phyloP scores from a whole-genome alignment of 1,140 invertebrate species.

The Atta cephalotes region DNA sequence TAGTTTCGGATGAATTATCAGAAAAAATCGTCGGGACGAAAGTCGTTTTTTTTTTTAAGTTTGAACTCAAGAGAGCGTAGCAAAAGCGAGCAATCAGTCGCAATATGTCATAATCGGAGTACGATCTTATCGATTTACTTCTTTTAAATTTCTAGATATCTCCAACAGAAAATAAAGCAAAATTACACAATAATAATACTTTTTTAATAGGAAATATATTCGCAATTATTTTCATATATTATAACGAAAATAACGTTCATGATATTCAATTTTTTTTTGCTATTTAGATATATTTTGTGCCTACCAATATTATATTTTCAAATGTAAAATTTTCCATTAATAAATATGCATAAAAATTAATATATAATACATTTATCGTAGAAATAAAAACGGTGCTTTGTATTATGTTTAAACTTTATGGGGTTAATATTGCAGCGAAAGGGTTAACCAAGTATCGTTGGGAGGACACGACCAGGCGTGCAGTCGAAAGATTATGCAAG shows the following conservation, averaged over 20 bases:
- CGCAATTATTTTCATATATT: background rate
- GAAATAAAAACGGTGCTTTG: background rate
- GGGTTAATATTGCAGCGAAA: conserved; percentile 1
- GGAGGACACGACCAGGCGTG: background rate
- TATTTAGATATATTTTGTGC: background rate
- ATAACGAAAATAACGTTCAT: background rate
- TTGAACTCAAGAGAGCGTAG: background rate
- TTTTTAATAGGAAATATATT: conserved; percentile 7
- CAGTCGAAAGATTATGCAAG: conserved; percentile 40
- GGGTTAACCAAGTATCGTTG: conserved; percentile 8
- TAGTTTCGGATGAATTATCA: conserved; percentile 23
- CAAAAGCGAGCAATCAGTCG: background rate
- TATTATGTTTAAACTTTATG: background rate
- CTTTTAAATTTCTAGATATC: background rate
- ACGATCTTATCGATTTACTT: background rate
- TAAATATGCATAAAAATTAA: background rate
- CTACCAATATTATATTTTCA: background rate
- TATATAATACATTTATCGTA: background rate
- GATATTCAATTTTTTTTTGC: background rate
- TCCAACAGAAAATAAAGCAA: too few species aligned
- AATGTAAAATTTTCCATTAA: background rate
- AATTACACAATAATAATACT: conserved; percentile 8
- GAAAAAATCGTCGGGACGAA: conserved; percentile 32
- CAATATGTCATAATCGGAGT: conserved; percentile 30
- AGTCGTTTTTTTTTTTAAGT: background rate